Percentiles rank a stretch among this genome's conserved stretches.
Conservation (phyloP, 2,888 invertebrate species). For the Autographa gamma region DNA sequence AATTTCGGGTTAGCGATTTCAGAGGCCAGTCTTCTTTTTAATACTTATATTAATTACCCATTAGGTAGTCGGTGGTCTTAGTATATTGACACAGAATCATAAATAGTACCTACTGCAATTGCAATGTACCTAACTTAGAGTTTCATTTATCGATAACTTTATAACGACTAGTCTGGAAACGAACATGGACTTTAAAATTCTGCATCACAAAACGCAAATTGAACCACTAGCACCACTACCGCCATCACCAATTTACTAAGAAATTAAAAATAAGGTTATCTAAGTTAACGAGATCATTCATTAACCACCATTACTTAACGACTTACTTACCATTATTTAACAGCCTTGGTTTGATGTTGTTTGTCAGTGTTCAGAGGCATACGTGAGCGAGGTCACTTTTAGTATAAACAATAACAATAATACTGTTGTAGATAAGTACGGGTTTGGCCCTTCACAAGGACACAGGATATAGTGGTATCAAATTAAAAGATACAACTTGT, state of each 20-base stretch:
- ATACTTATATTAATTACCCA: too few species aligned
- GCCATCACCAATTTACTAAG: background rate
- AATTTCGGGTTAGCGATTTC: too few species aligned
- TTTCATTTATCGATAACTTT: too few species aligned
- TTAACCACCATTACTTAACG: background rate
- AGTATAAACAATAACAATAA: conserved; percentile 22
- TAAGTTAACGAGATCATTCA: background rate
- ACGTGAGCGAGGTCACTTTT: conserved; percentile 45
- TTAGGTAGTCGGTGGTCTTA: too few species aligned
- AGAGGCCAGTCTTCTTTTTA: too few species aligned
- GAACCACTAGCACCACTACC: too few species aligned
- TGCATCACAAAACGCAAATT: too few species aligned
- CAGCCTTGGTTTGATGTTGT: background rate
- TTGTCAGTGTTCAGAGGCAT: conserved; percentile 10
- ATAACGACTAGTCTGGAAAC: too few species aligned
- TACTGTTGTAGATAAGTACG: conserved; percentile 7
- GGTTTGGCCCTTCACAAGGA: conserved; percentile 33
- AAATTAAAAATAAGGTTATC: background rate
- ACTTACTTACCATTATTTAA: background rate
- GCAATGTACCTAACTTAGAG: too few species aligned
- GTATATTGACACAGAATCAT: too few species aligned
- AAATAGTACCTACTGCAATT: too few species aligned
- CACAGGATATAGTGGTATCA: background rate
- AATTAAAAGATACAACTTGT: background rate
- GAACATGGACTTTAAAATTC: too few species aligned